These are phyloP conservation scores for Hanleya hanleyi DNA, from an alignment of 2,888 invertebrate genomes.

Conservation along the genomic window DNA sequence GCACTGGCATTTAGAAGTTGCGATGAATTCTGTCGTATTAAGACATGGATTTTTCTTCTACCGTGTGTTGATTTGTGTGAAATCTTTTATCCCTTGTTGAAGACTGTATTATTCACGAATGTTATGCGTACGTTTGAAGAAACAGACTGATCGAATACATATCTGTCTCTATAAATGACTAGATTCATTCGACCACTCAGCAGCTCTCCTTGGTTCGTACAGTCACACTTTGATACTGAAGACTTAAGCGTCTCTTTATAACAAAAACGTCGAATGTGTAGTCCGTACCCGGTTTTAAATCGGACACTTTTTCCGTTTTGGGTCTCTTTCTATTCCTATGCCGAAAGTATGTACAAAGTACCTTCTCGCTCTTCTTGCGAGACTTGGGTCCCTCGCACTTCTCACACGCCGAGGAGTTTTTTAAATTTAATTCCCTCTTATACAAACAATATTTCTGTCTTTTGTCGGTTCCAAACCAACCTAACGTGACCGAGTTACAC, in stretches of 20 bases:
- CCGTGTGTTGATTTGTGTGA: no score
- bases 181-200: no score
- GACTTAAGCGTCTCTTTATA: slow-evolving; percentile 54
- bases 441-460: slow-evolving; percentile 70
- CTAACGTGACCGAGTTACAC: slow-evolving; percentile 68
- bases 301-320: slow-evolving; percentile 61
- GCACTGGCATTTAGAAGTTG: no score
- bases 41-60: no score
- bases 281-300: slow-evolving; percentile 55
- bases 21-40: no score
- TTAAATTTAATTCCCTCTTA: slow-evolving; percentile 46
- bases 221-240: slow-evolving; percentile 63
- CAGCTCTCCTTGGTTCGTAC: slow-evolving; percentile 50
- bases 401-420: slow-evolving; percentile 12
- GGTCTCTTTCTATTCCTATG: slow-evolving; percentile 29
- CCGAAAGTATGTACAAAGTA: slow-evolving; percentile 42
- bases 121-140: no score
- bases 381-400: slow-evolving; percentile 40
- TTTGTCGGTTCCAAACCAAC: slow-evolving; percentile 66
- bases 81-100: no score
- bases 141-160: no score
- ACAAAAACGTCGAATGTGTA: slow-evolving; percentile 69
- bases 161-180: no score
- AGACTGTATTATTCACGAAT: no score
- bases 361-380: slow-evolving; percentile 37